Evolutionary conservation across 2,888 invertebrate species (phyloP).

Genomic region (Abscondita cerata): DNA sequence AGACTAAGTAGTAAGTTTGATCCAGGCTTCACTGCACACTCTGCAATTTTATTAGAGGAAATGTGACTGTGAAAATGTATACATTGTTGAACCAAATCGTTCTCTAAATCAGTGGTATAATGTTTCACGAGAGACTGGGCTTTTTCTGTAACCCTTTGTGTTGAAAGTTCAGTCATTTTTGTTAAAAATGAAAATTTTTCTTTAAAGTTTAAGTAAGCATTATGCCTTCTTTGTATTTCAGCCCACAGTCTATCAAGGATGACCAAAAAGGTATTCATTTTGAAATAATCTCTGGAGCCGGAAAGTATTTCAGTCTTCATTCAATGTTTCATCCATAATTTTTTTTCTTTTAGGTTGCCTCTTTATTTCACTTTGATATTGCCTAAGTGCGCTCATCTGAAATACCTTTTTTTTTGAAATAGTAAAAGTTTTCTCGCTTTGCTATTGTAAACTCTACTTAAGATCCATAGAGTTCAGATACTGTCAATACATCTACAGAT

Average conservation of each 20-base stretch:
- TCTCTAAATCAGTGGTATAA: constrained; percentile 38
- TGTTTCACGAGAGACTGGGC: constrained; percentile 58
- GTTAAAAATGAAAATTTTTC: constrained; percentile 22
- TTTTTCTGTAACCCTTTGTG: constrained; percentile 45
- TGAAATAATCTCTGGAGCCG: not conserved
- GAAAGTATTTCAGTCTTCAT: no score
- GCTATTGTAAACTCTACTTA: no score
- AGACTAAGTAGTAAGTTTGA: constrained; percentile 17
- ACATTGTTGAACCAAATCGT: constrained; percentile 35
- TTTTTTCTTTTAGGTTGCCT: not conserved
- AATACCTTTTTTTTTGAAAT: no score
- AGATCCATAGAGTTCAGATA: no score
- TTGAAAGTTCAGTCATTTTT: constrained; percentile 47
- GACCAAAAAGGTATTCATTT: no score
- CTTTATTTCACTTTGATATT: not conserved
- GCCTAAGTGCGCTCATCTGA: constrained; percentile 6
- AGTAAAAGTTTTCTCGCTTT: constrained; percentile 21
- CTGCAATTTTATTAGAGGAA: constrained; percentile 20
- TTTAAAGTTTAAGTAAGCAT: constrained; percentile 19
- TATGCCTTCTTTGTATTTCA: constrained; percentile 20
- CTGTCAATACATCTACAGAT: constrained; percentile 40
- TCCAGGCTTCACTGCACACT: constrained; percentile 25
- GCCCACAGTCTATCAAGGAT: constrained; percentile 16
- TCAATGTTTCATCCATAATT: not conserved
- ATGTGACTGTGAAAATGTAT: constrained; percentile 36